phyloP scores from a whole-genome alignment of 2,888 invertebrate species.

The Adelognathus sp. region DNA sequence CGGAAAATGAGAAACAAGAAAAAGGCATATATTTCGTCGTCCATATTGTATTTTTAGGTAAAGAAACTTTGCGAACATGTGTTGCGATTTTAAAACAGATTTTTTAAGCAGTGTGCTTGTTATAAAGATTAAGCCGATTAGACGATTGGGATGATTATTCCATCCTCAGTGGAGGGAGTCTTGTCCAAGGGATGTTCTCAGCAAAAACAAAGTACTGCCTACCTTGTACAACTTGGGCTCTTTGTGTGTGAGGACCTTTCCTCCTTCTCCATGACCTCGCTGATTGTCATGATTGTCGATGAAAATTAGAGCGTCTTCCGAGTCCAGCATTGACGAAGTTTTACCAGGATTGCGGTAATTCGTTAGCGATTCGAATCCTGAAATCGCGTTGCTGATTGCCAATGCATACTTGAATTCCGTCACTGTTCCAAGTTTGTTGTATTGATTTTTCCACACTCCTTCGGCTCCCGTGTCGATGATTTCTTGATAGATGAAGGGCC shows the following conservation, averaged over 20 bases:
- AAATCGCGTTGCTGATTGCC: slow-evolving; percentile 84
- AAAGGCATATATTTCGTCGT: too few species aligned
- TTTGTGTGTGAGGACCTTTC: slow-evolving; percentile 87
- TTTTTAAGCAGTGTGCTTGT: too few species aligned
- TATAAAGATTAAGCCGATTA: too few species aligned
- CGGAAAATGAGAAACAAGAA: too few species aligned
- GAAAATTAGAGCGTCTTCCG: slow-evolving; percentile 87
- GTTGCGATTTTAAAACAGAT: too few species aligned
- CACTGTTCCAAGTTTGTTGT: slow-evolving; percentile 83
- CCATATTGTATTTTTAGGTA: too few species aligned
- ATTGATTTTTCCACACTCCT: slow-evolving; percentile 79
- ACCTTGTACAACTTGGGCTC: slow-evolving; percentile 86
- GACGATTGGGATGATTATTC: too few species aligned
- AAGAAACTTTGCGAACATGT: too few species aligned
- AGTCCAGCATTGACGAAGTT: slow-evolving; percentile 86
- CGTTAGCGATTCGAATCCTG: slow-evolving; percentile 85
- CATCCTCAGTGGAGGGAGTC: too few species aligned
- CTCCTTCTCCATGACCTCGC: slow-evolving; percentile 86
- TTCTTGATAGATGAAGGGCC: slow-evolving; percentile 89
- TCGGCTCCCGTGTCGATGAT: slow-evolving; percentile 88
- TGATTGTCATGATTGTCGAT: slow-evolving; percentile 97
- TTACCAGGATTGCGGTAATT: slow-evolving; percentile 86
- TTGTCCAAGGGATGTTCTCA: too few species aligned
- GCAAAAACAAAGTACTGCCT: neutral
- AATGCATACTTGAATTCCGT: slow-evolving; percentile 88